Evolutionary conservation across 1,140 invertebrate species (phyloP), one percentile per base, ranked within the genome.

Genomic region (Anastrepha obliqua): DNA sequence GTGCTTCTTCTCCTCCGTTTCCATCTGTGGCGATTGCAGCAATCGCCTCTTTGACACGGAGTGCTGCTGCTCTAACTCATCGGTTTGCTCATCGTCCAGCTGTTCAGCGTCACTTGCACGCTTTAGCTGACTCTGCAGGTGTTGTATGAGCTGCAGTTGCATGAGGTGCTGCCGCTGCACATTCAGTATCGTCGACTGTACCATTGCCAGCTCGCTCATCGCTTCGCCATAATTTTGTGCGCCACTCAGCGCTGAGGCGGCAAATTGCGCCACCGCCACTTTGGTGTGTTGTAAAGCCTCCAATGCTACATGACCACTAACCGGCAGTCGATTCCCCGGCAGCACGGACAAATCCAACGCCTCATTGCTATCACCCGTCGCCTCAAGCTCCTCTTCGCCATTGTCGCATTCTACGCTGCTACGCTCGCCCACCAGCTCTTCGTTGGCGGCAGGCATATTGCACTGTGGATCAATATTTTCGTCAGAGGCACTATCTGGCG

Each of bases 141-240:
- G 98, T 89, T 98, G 97, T 91, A 99, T 98, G 89, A 99, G 94
- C 94, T 98, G 98, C 88, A 99, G 94, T 94, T 99, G 98, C 91
- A 99, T 96, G 89, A 98, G 96, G 95, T 99, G 98, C 94, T 98
- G 98, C 90, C 98, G 97, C 92, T 98, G 98, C 51, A 98, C 94
- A 13, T 97, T 98, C 92, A 97, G 98, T 85, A 99, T 94, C 2
- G 97, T 97, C 85, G 96, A 97, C 90, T 98, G 97, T 86, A 98
- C 94, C 85, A 98, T 95, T 15, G 97, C 97, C 87, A 98, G 93
- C 91, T 98, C 97, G 91, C 98, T 97, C 78, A 62, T 58, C 8
- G 96, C 96, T 6, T 96, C 96, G 91, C 97, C 96, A 92, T 97
- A 97, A 89, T 97, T 95, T 5, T 95, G 94, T 89, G 96, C 95